Evolutionary conservation across 2,797 vertebrate species (phyloP).

Genomic region (Cossypha dichroa): DNA sequence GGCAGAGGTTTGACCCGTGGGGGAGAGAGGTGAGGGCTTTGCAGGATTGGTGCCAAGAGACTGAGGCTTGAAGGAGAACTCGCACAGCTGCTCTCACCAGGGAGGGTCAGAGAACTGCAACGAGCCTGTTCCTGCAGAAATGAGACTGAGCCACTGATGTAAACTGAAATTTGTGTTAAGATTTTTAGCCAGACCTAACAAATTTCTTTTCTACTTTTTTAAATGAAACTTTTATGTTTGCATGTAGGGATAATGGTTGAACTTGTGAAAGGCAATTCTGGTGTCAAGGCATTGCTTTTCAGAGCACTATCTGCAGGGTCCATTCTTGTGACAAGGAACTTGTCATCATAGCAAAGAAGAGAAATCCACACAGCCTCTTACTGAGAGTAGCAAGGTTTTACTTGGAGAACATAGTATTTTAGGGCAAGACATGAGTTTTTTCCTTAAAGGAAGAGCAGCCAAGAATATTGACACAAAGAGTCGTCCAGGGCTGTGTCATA

Average conservation of each 20-base stretch:
- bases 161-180: not conserved
- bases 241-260: not conserved
- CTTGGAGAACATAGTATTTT: not conserved
- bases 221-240: not conserved
- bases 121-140: not conserved
- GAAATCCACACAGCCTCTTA: not conserved
- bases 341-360: not conserved
- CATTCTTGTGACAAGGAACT: not conserved
- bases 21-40: not conserved
- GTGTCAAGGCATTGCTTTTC: not conserved
- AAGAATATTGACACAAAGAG: not conserved
- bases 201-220: not conserved
- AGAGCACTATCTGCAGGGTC: not conserved
- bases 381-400: not conserved
- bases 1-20: not conserved
- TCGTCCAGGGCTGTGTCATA: not conserved
- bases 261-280: not conserved
- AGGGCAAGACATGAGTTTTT: not conserved
- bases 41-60: not conserved
- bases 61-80: not conserved
- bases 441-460: not conserved
- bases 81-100: not conserved
- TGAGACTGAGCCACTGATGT: not conserved
- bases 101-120: not conserved
- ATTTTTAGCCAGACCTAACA: not conserved